These are phyloP conservation scores for Gavia stellata DNA, from an alignment of 2,113 vertebrate species.

Conservation along the genomic window DNA sequence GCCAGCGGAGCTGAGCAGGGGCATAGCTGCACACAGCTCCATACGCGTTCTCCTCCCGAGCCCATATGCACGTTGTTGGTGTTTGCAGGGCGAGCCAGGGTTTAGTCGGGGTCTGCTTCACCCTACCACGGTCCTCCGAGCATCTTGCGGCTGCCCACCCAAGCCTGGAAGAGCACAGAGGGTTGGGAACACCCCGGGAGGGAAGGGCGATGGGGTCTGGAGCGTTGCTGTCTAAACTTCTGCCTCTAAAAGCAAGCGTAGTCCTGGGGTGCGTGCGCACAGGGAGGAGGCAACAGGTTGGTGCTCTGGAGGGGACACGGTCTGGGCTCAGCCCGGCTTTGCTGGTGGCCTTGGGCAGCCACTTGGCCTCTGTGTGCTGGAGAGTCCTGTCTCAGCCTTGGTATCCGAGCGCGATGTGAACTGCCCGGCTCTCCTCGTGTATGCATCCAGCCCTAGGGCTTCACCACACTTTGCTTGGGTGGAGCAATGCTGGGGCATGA, in stretches of 20 bases:
- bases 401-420: no score
- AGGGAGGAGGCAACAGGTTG: not conserved
- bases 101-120: not conserved
- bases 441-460: not conserved
- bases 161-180: not conserved
- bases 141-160: not conserved
- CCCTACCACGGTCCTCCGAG: not conserved
- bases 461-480: not conserved
- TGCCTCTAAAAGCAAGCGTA: not conserved
- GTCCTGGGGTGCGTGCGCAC: rapidly evolving
- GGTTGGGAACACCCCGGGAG: not conserved
- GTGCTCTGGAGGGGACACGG: not conserved
- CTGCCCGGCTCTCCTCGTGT: not conserved
- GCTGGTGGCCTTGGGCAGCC: not conserved
- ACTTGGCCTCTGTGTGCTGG: not conserved
- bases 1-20: not conserved
- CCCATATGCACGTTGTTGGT: not conserved
- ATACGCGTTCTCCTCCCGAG: not conserved
- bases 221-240: not conserved
- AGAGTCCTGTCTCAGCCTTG: not conserved
- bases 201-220: rapidly evolving
- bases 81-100: not conserved
- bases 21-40: not conserved
- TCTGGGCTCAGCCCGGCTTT: not conserved
- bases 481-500: not conserved